Conservation (phyloP, 1,140 invertebrate genomes). For the Achatina immaculata region DNA sequence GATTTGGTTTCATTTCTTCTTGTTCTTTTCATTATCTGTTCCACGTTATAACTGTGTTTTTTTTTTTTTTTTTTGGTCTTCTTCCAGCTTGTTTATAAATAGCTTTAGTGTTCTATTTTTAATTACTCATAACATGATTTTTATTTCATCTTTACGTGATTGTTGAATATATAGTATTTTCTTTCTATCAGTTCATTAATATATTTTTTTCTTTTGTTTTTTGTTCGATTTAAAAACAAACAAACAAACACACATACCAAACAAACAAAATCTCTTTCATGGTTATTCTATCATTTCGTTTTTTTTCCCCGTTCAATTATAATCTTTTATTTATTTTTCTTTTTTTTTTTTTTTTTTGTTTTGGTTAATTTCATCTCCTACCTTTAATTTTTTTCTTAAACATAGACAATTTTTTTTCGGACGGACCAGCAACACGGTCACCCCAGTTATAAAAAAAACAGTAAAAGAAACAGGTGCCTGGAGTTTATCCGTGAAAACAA, state of each 20-base stretch:
- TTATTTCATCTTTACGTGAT: neutral
- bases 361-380: neutral
- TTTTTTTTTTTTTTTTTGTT: slow-evolving; percentile 5
- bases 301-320: too few species aligned
- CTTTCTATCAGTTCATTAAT: neutral
- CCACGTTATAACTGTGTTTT: neutral
- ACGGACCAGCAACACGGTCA: neutral
- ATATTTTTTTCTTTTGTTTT: neutral
- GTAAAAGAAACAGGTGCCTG: too few species aligned
- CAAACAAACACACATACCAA: too few species aligned
- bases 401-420: neutral
- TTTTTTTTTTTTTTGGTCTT: neutral
- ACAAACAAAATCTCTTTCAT: too few species aligned
- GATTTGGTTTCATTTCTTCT: neutral
- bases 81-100: neutral
- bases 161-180: neutral
- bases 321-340: too few species aligned
- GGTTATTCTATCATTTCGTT: too few species aligned
- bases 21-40: neutral
- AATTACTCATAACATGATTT: neutral
- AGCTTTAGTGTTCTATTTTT: neutral
- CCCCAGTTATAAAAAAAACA: neutral
- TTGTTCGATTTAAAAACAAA: neutral
- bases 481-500: too few species aligned
- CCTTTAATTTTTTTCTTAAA: neutral